Base-by-base conservation (phyloP, 2,797 vertebrate genomes). In the Pangasius krempfi region DNA sequence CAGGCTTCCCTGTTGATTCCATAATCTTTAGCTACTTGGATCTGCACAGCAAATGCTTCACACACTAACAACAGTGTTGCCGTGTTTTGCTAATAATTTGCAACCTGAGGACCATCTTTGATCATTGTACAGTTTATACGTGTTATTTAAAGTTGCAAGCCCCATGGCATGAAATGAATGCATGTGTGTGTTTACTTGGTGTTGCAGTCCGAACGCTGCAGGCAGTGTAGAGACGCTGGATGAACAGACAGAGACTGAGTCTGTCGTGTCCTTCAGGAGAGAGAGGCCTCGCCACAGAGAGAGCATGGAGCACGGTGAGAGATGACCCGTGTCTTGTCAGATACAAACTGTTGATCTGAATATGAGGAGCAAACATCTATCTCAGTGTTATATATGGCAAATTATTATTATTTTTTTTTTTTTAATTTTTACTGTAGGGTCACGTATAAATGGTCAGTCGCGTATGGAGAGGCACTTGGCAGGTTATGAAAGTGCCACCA, bases 401-500 rank as follows among this genome's bases (percentile, higher is more conserved):
- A 58, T 12, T 6, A 22, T 47, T 20, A 58, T 47, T 7, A 89
- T 27, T 25, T 20, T 81, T 44, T 20, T 60, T 25, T 10, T 40
- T 52, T 25, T 56, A 25, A 58, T 62, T 44, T 64, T 47, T 9
- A 8, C 30, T 88, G 25, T 89, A 96, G 96, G 96, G n/a, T 96
- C 97, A 22, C 95, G 97, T 16, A 92, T 97, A 64, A 96, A 97
- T 0, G 98, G 97, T 3, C 97, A 97, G 91, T 96, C 95, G 0
- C 95, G 97, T 16, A 91, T 97, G 89, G 97, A 98, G 90, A 96
- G 97, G 86, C 98, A 98, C 93, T 94, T 98, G 88, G 97, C 97
- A 0, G 98, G 97, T 0, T 98, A 98, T 0, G 98, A 98, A 94
- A 98, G 97, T 87, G 97, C 97, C 72, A 98, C 97, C 62, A 98